Conservation (phyloP, 2,113 vertebrate species). For the Egretta garzetta region DNA sequence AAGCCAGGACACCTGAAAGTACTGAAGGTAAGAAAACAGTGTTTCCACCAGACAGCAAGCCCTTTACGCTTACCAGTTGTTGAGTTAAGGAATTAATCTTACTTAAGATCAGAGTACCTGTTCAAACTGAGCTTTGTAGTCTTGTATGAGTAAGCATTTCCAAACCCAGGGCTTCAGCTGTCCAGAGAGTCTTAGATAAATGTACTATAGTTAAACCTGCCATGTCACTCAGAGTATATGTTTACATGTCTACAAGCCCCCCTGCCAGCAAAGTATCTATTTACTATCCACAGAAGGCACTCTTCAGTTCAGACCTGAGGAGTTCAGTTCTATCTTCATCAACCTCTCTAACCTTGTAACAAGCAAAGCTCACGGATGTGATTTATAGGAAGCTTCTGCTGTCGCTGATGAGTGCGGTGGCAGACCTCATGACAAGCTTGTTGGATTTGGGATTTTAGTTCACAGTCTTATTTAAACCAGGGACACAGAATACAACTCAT, state of each 20-base stretch:
- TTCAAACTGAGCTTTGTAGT: neutral
- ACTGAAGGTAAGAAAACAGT: neutral
- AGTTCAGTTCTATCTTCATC: neutral
- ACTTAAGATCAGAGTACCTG: neutral
- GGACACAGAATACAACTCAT: neutral
- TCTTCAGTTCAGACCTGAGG: neutral
- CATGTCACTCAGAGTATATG: conserved; percentile 62
- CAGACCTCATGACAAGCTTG: neutral
- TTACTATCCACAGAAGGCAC: conserved; percentile 19
- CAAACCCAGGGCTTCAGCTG: conserved; percentile 57
- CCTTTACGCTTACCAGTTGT: neutral
- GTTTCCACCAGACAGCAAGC: neutral
- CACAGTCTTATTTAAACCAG: neutral
- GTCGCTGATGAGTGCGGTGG: neutral
- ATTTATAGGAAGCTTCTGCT: neutral
- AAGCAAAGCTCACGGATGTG: neutral
- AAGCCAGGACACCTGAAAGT: neutral
- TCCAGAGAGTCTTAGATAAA: conserved; percentile 39
- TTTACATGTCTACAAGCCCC: conserved; percentile 36
- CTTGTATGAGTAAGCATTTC: conserved; percentile 66
- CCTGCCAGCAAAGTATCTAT: neutral
- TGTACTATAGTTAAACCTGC: conserved; percentile 64
- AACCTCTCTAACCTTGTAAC: neutral
- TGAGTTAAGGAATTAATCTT: neutral
- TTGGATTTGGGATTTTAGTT: neutral